Percentiles rank a stretch among this genome's conserved stretches.
Conservation (phyloP, 2,797 vertebrate species). For the Hylomyscus alleni region DNA sequence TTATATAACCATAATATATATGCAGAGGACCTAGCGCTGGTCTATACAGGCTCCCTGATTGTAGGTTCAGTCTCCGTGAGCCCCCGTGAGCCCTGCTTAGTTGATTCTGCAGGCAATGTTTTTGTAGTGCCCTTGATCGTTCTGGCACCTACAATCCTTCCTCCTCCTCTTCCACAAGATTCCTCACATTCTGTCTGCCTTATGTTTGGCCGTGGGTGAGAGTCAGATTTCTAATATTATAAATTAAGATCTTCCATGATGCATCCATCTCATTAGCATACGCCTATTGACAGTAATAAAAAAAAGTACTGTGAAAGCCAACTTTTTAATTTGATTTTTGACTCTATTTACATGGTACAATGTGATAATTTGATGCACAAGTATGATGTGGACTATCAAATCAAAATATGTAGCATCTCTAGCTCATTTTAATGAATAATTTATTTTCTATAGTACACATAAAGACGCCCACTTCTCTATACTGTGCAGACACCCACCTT, state of each 20-base stretch:
- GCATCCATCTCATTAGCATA: not conserved
- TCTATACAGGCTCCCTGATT: not conserved
- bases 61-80: not conserved
- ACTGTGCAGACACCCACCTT: not conserved
- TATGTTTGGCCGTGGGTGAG: not conserved
- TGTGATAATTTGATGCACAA: not conserved
- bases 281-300: not conserved
- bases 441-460: constrained; percentile 27
- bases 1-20: not conserved
- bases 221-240: constrained; percentile 6
- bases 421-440: constrained; percentile 31
- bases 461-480: constrained; percentile 7
- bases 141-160: not conserved
- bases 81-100: not conserved
- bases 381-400: not conserved
- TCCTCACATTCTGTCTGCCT: not conserved
- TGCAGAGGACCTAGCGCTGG: not conserved
- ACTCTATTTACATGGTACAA: not conserved
- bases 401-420: not conserved
- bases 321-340: not conserved
- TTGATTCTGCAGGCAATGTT: not conserved
- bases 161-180: not conserved
- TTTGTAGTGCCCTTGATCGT: not conserved
- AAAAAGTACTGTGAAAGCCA: not conserved
- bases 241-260: constrained; percentile 1